Base-by-base conservation (phyloP, 2,797 vertebrate species). In the Erpetoichthys calabaricus region DNA sequence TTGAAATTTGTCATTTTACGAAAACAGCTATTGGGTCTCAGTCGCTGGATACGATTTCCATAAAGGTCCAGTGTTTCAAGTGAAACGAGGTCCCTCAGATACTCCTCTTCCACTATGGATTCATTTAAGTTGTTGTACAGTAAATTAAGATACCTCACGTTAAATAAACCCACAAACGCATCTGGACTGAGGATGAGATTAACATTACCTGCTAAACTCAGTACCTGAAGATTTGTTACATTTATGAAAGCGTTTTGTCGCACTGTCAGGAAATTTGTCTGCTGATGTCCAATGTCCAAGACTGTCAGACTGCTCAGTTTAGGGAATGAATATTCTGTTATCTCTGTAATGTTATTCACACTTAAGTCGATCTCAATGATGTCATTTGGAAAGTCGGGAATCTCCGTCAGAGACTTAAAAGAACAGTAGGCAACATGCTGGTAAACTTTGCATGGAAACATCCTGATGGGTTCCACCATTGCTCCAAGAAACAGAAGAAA, bases 21-120 rank as follows among this genome's bases (percentile, higher is more conserved):
- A 68, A 96, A 97, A 44, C 88, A 87, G 3, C 64, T 64, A 45
- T 83, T 85, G 3, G 90, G 87, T 4, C 6, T 61, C 57, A 94
- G 71, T 60, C 60, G 79, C 1, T 1, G 44, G 45, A 96, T 85
- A 2, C 62, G 0, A 45, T 97, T 97, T 0, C 0, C 51, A 2
- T 51, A 71, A 8, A 94, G 82, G 50, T 86, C 51, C 42, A 96
- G 60, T 4, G 1, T 68, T 68, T 82, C 67, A 56, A 97, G 66
- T 0, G 81, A 90, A 47, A 8, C 53, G 51, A 94, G 76, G n/a
- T 86, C 84, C 74, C 80, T 72, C 62, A 97, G 80, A 57, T 83
- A 87, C 10, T 53, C 64, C 0, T 76, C 78, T 54, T 76, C 67
- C 61, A 96, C 64, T 49, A 95, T 75, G 6, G 75, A 74, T 8